phyloP scores from a whole-genome alignment of 2,113 vertebrate genomes.

The Oceanodroma tethys region DNA sequence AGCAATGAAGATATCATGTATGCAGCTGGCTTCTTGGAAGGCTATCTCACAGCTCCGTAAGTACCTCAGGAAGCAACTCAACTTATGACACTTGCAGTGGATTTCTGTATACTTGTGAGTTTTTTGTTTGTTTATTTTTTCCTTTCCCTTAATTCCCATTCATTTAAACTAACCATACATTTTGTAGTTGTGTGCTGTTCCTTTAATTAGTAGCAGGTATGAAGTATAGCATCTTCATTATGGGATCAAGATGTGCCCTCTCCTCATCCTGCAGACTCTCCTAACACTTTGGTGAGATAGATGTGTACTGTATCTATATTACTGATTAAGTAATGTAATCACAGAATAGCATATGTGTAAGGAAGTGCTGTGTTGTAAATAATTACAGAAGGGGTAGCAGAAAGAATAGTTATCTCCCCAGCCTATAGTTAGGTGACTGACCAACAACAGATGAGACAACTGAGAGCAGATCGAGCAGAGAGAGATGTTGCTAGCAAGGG shows the following conservation, averaged over 20 bases:
- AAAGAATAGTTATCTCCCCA: background rate
- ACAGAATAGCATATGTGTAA: background rate
- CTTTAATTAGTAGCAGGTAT: background rate
- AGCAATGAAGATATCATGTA: constrained; percentile 82
- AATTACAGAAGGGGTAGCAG: background rate
- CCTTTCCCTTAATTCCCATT: background rate
- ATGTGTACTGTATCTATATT: background rate
- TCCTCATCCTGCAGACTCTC: background rate
- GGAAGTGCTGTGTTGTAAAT: background rate
- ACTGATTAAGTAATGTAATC: background rate
- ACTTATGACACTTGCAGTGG: background rate
- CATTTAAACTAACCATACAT: background rate
- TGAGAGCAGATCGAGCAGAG: background rate
- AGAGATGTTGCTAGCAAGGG: background rate
- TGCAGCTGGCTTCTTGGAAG: constrained; percentile 87
- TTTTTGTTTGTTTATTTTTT: background rate
- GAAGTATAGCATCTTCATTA: background rate
- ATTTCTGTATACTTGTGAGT: background rate
- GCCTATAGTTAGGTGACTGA: background rate
- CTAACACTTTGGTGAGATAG: background rate
- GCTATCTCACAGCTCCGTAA: constrained; percentile 88
- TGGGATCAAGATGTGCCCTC: background rate
- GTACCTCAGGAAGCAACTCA: constrained; percentile 45
- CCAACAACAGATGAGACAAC: background rate
- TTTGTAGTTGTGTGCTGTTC: background rate